Evolutionary conservation across 2,888 invertebrate species (phyloP).

Genomic region (Dicranocentrus wangi): DNA sequence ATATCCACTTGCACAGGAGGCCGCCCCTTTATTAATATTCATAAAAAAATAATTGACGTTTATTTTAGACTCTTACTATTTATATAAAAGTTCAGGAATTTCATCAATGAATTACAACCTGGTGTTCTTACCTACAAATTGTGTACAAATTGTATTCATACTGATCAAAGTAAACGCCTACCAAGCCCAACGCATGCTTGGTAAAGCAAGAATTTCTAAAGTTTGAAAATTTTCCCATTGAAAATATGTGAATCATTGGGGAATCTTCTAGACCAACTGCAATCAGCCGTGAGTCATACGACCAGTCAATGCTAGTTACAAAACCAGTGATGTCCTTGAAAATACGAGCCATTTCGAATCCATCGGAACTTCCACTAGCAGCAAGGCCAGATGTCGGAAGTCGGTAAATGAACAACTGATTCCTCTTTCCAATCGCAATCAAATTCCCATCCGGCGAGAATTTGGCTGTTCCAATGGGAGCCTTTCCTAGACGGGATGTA

Average conservation of each 20-base stretch:
- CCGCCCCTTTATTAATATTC: slow-evolving; percentile 81
- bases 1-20: slow-evolving; percentile 89
- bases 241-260: slow-evolving; percentile 87
- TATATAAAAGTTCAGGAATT: background rate
- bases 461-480: slow-evolving; percentile 88
- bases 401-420: slow-evolving; percentile 86
- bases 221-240: slow-evolving; percentile 84
- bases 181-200: slow-evolving; percentile 88
- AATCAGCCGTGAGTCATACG: slow-evolving; percentile 87
- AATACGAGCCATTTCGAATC: slow-evolving; percentile 84
- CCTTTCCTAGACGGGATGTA: slow-evolving; percentile 86
- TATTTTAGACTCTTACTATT: background rate
- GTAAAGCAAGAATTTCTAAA: slow-evolving; percentile 85
- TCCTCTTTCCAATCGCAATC: slow-evolving; percentile 90
- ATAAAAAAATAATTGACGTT: background rate
- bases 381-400: slow-evolving; percentile 89
- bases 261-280: slow-evolving; percentile 94
- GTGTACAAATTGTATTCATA: slow-evolving; percentile 89
- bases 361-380: slow-evolving; percentile 88
- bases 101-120: background rate
- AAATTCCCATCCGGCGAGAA: slow-evolving; percentile 96
- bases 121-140: slow-evolving; percentile 77
- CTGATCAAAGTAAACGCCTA: slow-evolving; percentile 91
- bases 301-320: slow-evolving; percentile 93
- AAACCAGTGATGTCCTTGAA: slow-evolving; percentile 89